phyloP scores from a whole-genome alignment of 2,888 invertebrate genomes.

The Villa cingulata region DNA sequence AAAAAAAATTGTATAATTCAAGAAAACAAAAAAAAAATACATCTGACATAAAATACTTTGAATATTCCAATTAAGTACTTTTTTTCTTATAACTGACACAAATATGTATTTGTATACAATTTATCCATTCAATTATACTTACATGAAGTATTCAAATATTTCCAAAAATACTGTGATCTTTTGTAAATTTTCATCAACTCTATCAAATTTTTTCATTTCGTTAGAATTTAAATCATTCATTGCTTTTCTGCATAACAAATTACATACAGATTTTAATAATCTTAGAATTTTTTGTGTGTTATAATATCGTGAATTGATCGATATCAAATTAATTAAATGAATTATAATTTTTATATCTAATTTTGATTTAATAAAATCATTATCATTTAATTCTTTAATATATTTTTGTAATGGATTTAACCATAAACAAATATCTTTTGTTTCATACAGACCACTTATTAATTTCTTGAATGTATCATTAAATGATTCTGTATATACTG shows the following conservation, averaged over 20 bases:
- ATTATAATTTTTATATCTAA: conserved; percentile 53
- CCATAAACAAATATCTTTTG: conserved; percentile 71
- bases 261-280: conserved; percentile 66
- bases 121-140: conserved; percentile 17
- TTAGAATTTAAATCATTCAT: conserved; percentile 47
- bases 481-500: conserved; percentile 65
- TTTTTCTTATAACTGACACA: too few species aligned
- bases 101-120: neutral
- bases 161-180: conserved; percentile 44
- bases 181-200: conserved; percentile 58
- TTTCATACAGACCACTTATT: conserved; percentile 60
- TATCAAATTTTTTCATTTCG: too few species aligned
- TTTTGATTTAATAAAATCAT: conserved; percentile 53
- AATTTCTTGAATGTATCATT: conserved; percentile 66
- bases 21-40: too few species aligned
- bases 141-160: conserved; percentile 47
- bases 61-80: too few species aligned
- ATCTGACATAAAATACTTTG: too few species aligned
- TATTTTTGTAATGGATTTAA: conserved; percentile 54
- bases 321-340: conserved; percentile 73
- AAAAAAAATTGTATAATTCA: too few species aligned
- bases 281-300: conserved; percentile 53
- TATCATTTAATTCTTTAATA: conserved; percentile 45
- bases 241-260: conserved; percentile 67
- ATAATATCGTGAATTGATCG: conserved; percentile 73